Evolutionary conservation across 1,140 invertebrate genomes (phyloP).

Genomic region (Pristionchus pacificus): DNA sequence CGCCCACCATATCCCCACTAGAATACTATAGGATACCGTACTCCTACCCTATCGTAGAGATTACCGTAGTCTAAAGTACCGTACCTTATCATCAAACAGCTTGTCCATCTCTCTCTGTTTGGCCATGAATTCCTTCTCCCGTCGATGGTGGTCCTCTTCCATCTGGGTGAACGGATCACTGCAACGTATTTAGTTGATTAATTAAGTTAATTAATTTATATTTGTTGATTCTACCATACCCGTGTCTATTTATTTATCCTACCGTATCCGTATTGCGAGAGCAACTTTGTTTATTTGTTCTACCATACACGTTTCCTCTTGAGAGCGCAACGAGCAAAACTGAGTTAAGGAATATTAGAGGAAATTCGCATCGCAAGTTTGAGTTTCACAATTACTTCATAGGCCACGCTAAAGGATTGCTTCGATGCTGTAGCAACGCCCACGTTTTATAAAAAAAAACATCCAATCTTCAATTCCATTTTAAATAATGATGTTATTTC

Average conservation of each 20-base stretch:
- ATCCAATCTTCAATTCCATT: too few relatives aligned
- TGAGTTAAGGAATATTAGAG: neutral
- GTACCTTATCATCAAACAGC: neutral
- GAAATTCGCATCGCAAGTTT: neutral
- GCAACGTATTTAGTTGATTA: conserved; percentile 20
- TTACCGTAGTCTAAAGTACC: too few relatives aligned
- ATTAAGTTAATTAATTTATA: neutral
- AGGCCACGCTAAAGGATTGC: too few relatives aligned
- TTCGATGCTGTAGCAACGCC: too few relatives aligned
- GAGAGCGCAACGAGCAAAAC: neutral
- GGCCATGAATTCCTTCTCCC: conserved; percentile 45
- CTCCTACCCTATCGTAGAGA: too few relatives aligned
- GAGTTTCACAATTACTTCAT: neutral
- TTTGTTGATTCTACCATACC: neutral
- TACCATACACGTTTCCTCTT: neutral
- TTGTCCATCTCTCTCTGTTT: conserved; percentile 39
- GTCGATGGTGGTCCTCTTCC: conserved; percentile 42
- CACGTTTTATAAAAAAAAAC: too few relatives aligned
- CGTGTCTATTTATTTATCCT: neutral
- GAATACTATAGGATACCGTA: too few relatives aligned
- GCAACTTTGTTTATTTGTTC: neutral
- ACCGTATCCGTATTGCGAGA: neutral
- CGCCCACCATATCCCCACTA: too few relatives aligned
- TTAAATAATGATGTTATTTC: too few relatives aligned
- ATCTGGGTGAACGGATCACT: conserved; percentile 55